Percentiles rank a stretch among this genome's conserved stretches.
Evolutionary conservation across 1,140 invertebrate species (phyloP).

Genomic region (Ectropis grisescens): DNA sequence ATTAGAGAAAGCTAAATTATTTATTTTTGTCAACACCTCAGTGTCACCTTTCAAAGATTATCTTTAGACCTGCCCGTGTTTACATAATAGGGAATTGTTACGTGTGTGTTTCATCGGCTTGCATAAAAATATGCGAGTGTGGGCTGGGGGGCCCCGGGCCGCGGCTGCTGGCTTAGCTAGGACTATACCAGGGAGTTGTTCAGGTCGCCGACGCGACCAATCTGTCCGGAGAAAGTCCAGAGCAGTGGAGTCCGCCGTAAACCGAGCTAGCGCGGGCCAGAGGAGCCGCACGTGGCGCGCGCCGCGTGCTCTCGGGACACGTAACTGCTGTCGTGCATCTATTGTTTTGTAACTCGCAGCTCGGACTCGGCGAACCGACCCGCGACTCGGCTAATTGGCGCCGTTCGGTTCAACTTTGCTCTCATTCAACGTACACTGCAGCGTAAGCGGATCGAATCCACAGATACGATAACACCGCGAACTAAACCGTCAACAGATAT

Average conservation of each 20-base stretch:
- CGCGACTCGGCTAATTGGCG: not conserved
- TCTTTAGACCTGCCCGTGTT: too few species aligned
- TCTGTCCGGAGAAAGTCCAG: conserved; percentile 60
- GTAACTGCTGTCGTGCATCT: conserved; percentile 12
- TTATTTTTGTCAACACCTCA: conserved; percentile 20
- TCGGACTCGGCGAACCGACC: not conserved
- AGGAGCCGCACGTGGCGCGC: conserved; percentile 21
- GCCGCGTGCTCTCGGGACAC: conserved; percentile 11
- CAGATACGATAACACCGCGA: too few species aligned
- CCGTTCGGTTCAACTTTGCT: not conserved
- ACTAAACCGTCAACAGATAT: too few species aligned
- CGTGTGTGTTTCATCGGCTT: too few species aligned
- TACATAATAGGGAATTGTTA: too few species aligned
- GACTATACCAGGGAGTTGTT: conserved; percentile 46
- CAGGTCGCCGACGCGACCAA: conserved; percentile 52
- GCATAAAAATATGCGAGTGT: too few species aligned
- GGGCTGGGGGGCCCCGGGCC: too few species aligned
- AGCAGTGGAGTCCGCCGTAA: conserved; percentile 35
- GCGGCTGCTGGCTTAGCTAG: conserved; percentile 40
- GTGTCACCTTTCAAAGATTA: conserved; percentile 21
- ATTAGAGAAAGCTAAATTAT: conserved; percentile 35
- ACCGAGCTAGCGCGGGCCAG: too few species aligned
- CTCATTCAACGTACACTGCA: too few species aligned
- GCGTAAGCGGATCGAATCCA: too few species aligned
- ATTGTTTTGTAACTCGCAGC: conserved; percentile 5